These are phyloP conservation scores for Horisme vitalbata DNA, from an alignment of 2,888 invertebrate genomes.

Conservation along the genomic window DNA sequence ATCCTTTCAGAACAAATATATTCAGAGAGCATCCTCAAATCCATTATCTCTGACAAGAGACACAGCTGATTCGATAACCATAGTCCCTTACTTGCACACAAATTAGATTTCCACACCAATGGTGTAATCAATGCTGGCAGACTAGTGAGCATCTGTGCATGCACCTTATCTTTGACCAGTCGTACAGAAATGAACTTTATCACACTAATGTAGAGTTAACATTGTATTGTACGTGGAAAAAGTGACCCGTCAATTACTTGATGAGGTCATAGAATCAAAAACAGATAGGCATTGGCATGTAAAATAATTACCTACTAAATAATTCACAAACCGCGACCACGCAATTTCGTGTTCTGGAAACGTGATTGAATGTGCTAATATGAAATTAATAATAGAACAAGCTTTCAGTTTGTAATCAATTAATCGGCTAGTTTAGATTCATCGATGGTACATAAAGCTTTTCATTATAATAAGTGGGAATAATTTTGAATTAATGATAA, in stretches of 20 bases:
- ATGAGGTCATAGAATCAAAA: constrained; percentile 13
- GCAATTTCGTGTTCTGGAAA: constrained; percentile 1
- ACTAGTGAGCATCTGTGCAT: constrained; percentile 69
- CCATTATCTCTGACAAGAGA: constrained; percentile 61
- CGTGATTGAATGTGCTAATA: constrained; percentile 7
- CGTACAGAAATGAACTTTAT: constrained; percentile 45
- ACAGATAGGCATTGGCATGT: constrained; percentile 4
- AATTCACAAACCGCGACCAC: not conserved
- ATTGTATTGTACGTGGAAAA: constrained; percentile 42
- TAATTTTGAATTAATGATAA: too few species aligned
- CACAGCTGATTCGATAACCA: constrained; percentile 57
- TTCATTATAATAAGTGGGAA: too few species aligned
- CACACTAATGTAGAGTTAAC: constrained; percentile 17
- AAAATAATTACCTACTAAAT: not conserved
- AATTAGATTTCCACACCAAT: constrained; percentile 72
- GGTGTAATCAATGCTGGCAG: constrained; percentile 73
- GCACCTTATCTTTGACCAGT: constrained; percentile 30
- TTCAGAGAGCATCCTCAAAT: constrained; percentile 54
- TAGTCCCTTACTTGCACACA: constrained; percentile 45
- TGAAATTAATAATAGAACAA: constrained; percentile 5
- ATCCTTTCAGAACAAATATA: constrained; percentile 49
- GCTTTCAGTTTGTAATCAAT: constrained; percentile 2
- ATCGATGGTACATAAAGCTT: not conserved
- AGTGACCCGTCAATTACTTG: constrained; percentile 42
- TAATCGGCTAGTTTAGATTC: constrained; percentile 2